Evolutionary conservation across 92 coral and sea anemone species (phyloP).

Genomic region (Zoanthus sociatus): DNA sequence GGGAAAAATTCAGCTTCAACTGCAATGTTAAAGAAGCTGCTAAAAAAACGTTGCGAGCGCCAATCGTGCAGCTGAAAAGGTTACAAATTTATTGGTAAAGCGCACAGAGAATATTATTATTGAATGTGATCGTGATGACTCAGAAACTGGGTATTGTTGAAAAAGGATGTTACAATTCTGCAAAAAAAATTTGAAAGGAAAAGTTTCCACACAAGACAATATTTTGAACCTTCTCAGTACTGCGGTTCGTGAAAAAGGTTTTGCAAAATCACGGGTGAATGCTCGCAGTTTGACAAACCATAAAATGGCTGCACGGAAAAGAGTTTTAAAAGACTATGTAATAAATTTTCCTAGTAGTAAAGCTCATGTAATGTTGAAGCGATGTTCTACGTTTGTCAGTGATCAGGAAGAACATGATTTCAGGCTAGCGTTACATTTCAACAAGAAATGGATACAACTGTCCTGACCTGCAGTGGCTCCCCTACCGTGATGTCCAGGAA

Average conservation of each 20-base stretch:
- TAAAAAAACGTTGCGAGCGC: not conserved
- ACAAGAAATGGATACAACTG: constrained; percentile 51
- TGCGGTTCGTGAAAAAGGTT: not conserved
- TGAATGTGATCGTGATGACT: not conserved
- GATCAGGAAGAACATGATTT: constrained; percentile 50
- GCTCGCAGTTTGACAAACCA: not conserved
- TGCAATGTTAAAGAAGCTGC: constrained; percentile 19
- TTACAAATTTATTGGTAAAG: not conserved
- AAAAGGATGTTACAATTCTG: not conserved
- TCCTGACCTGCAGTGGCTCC: not conserved
- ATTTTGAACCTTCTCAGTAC: not conserved
- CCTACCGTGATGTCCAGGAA: not conserved
- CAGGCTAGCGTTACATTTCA: constrained; percentile 62
- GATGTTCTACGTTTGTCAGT: constrained; percentile 15
- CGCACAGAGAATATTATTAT: not conserved
- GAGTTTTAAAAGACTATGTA: constrained; percentile 46
- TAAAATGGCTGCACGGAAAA: not conserved
- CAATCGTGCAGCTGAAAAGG: not conserved
- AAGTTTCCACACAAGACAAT: not conserved
- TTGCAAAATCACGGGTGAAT: not conserved
- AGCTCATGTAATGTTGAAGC: not conserved
- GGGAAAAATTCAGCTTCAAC: constrained; percentile 39
- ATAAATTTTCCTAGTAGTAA: constrained; percentile 43
- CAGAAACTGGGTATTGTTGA: not conserved
- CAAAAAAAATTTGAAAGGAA: not conserved